These are phyloP conservation scores for Coenobita brevimanus DNA, from an alignment of 1,140 invertebrate genomes.

Conservation along the genomic window DNA sequence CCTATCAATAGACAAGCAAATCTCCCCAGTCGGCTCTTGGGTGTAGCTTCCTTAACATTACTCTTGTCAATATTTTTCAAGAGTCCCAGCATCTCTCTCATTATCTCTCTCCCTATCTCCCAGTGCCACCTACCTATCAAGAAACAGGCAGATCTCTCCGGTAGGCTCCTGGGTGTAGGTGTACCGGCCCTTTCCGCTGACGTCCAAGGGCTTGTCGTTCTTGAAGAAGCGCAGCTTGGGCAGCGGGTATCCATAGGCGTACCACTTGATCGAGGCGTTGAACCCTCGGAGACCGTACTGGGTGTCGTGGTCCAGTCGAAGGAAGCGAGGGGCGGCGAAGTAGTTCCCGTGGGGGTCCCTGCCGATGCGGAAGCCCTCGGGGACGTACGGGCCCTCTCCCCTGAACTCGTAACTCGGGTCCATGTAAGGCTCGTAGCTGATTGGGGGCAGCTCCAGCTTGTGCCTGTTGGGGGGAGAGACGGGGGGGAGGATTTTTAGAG, in stretches of 20 bases:
- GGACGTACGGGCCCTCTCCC: slow-evolving; percentile 92
- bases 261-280: slow-evolving; percentile 91
- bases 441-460: slow-evolving; percentile 85
- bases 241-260: slow-evolving; percentile 94
- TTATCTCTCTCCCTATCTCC: not conserved
- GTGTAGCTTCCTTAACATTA: no score
- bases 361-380: slow-evolving; percentile 91
- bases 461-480: slow-evolving; percentile 74
- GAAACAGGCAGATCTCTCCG: slow-evolving; percentile 57
- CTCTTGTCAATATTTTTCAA: no score
- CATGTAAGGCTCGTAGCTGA: slow-evolving; percentile 85
- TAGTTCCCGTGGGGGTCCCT: slow-evolving; percentile 87
- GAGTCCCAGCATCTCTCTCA: no score
- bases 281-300: slow-evolving; percentile 93
- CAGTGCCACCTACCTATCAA: slow-evolving; percentile 57
- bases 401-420: slow-evolving; percentile 87
- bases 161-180: slow-evolving; percentile 61
- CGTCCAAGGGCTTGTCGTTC: slow-evolving; percentile 83
- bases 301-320: slow-evolving; percentile 87
- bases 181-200: slow-evolving; percentile 59
- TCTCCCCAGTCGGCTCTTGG: no score
- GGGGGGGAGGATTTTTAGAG: not conserved
- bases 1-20: no score
- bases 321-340: slow-evolving; percentile 78
- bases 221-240: slow-evolving; percentile 92